Percentiles rank a stretch among this genome's conserved stretches.
Conservation (phyloP, 2,888 invertebrate species). For the Melieria picta region DNA sequence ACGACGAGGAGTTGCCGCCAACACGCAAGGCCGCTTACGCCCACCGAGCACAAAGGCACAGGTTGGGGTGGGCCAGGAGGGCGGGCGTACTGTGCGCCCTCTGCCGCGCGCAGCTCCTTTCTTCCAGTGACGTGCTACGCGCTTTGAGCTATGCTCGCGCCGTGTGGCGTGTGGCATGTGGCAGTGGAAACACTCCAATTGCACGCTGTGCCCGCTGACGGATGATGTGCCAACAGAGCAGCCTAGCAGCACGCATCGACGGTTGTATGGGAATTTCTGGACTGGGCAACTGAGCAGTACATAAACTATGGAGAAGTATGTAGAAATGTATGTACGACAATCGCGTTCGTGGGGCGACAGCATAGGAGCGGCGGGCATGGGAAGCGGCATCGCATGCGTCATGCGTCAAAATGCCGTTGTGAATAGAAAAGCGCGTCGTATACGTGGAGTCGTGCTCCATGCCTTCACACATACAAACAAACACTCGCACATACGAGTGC, state of each 20-base stretch:
- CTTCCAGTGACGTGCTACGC: constrained; percentile 13
- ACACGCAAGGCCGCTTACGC: constrained; percentile 32
- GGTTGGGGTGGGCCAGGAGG: constrained; percentile 46
- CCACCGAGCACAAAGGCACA: constrained; percentile 19
- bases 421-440: background rate
- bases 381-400: constrained; percentile 43
- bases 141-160: constrained; percentile 39
- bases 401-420: constrained; percentile 42
- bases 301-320: too few species aligned
- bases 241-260: background rate
- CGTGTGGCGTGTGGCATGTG: constrained; percentile 29
- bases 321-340: constrained; percentile 16
- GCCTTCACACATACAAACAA: too few species aligned
- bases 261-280: constrained; percentile 15
- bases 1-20: too few species aligned
- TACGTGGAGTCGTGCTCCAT: background rate
- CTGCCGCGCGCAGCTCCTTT: constrained; percentile 10
- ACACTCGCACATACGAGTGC: too few species aligned
- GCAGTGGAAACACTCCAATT: constrained; percentile 15
- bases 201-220: constrained; percentile 15
- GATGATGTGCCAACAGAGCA: constrained; percentile 18
- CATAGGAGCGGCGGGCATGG: too few species aligned
- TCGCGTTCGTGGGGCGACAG: too few species aligned
- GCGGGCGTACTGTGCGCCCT: constrained; percentile 48
- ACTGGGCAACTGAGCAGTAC: background rate